Base-by-base conservation (phyloP, 2,797 vertebrate species). In the Buceros bicornis region DNA sequence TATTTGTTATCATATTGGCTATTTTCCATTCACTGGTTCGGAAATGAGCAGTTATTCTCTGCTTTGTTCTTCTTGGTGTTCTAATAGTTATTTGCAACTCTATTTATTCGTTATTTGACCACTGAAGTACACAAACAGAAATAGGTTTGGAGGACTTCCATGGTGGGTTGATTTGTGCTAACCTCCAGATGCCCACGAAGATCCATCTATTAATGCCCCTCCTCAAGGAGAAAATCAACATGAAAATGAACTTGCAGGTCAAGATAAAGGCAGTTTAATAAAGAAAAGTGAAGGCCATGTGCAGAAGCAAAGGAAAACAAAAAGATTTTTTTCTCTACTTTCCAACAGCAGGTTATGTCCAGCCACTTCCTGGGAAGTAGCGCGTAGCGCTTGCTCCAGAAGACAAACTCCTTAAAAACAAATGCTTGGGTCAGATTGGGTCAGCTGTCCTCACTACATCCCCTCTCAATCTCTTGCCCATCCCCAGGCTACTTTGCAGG, bases 131-230 rank as follows among this genome's bases (percentile, higher is more conserved):
- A 47, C 3, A 37, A 42, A 47, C 0, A 84, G 47, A 86, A 80
- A 72, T 0, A 58, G 14, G 22, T 62, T 5, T 37, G 35, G 31
- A 78, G 29, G 53, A 73, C 4, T 58, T 48, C n/a, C 0, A 1
- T 5, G 2, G 31, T 10, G 4, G 8, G 42, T 37, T 86, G 40
- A 80, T 17, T 25, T 48, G 53, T 6, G n/a, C 0, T 26, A 43
- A 51, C 37, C 21, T 65, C 13, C 26, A 33, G 8, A 8, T 80
- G 25, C 50, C 48, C 22, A 72, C 33, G 26, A 76, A 62, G n/a
- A 16, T 1, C 2, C 17, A 33, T 51, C 61, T 37, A 26, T 43
- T 33, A 69, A 15, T 51, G 40, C 15, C 4, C 8, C 2, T 64
- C 53, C 43, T 51, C 50, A 56, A 8, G 8, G 3, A n/a, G 20